These are phyloP conservation scores for Menidia beryllina DNA, from an alignment of 2,113 vertebrate species.

Conservation along the genomic window DNA sequence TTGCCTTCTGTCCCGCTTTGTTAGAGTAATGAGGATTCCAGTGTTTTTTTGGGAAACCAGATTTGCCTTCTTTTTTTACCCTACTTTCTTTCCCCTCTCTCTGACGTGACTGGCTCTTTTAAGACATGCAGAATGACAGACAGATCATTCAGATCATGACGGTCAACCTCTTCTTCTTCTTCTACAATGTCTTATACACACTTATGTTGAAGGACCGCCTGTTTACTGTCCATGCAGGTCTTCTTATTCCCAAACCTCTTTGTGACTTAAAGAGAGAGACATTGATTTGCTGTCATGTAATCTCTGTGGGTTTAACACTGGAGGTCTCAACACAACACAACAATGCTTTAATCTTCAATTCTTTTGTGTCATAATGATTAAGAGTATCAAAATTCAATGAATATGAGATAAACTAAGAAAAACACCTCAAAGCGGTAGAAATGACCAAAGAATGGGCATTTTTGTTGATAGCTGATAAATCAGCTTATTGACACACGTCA, in stretches of 20 bases:
- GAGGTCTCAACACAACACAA: neutral
- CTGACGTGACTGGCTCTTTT: constrained; percentile 46
- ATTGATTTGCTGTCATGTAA: neutral
- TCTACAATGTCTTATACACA: neutral
- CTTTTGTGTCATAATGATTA: too few species aligned
- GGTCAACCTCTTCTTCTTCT: constrained; percentile 3
- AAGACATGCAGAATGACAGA: constrained; percentile 17
- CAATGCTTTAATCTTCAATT: too few species aligned
- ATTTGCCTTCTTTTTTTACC: constrained; percentile 69
- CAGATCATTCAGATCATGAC: constrained; percentile 14
- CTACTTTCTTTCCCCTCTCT: constrained; percentile 61
- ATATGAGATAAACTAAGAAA: neutral
- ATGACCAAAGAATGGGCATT: neutral
- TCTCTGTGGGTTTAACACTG: neutral
- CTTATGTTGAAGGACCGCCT: constrained; percentile 6
- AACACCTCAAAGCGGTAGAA: too few species aligned
- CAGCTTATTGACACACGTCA: neutral
- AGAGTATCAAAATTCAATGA: neutral
- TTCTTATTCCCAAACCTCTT: neutral
- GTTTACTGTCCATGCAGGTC: constrained; percentile 17
- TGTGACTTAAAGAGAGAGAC: neutral
- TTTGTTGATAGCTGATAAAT: neutral
- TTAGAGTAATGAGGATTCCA: constrained; percentile 56
- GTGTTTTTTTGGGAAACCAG: constrained; percentile 66
- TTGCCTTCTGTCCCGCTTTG: constrained; percentile 29